Evolutionary conservation across 2,888 invertebrate species (phyloP).

Genomic region (Parnassius glacialis): DNA sequence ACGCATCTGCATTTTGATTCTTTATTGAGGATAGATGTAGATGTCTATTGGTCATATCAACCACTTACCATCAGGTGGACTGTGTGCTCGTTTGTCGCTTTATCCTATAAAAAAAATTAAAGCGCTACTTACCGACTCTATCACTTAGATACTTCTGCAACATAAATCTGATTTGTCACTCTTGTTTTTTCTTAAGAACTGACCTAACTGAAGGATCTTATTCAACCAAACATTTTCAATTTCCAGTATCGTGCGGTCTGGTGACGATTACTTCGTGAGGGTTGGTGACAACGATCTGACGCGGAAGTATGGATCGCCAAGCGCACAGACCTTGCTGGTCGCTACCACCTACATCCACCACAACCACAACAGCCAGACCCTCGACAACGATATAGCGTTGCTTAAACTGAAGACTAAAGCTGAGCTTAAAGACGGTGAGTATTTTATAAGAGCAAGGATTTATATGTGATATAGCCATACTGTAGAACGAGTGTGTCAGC

Average conservation of each 20-base stretch:
- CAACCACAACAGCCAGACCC: slow-evolving; percentile 96
- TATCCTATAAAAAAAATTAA: too few relatives aligned
- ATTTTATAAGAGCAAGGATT: too few relatives aligned
- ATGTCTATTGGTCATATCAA: too few relatives aligned
- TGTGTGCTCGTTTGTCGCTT: too few relatives aligned
- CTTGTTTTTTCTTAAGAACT: not conserved
- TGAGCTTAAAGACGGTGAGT: slow-evolving; percentile 88
- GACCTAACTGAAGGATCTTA: not conserved
- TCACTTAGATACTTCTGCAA: too few relatives aligned
- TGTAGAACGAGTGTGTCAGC: too few relatives aligned
- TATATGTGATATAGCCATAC: too few relatives aligned
- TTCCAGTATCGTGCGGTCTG: slow-evolving; percentile 93
- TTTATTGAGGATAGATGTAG: too few relatives aligned
- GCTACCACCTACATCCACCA: slow-evolving; percentile 97
- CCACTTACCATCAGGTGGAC: too few relatives aligned
- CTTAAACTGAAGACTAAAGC: slow-evolving; percentile 94
- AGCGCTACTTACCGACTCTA: too few relatives aligned
- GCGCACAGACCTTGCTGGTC: slow-evolving; percentile 93
- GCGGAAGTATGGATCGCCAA: slow-evolving; percentile 93
- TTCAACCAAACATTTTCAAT: not conserved
- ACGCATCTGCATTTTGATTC: too few relatives aligned
- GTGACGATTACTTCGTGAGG: slow-evolving; percentile 95
- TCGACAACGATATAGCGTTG: slow-evolving; percentile 96
- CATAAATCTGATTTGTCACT: too few relatives aligned
- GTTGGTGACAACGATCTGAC: slow-evolving; percentile 96